Base-by-base conservation (phyloP, 1,140 invertebrate genomes). In the Idris sp. region DNA sequence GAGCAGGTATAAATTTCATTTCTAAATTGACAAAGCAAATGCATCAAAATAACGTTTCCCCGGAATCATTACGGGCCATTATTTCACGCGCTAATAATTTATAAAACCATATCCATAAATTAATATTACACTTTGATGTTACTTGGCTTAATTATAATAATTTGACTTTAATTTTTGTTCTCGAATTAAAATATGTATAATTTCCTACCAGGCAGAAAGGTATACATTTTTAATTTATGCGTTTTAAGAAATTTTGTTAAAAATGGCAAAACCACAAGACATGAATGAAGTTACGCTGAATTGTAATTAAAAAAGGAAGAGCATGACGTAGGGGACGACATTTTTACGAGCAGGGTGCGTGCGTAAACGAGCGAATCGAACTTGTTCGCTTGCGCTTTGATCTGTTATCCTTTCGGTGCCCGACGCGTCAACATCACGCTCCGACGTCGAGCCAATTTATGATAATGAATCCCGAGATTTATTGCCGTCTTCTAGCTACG, bases 381-480 rank as follows among this genome's bases (percentile, higher is more conserved):
- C 56, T 76, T 76, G 51, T 75, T 67, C 54, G 64, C 48, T 35
- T 5, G 36, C 51, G 41, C 76, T 78, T 78, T 76, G 76, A 80
- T 80, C 76, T 76, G 78, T 78, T 64, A 74, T 69, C 76, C 73
- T 67, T 71, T 61, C 56, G 53, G 41, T 62, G 40, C 67, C 26
- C 51, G 35, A 26, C 72, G 67, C 68, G 78, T 79, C 78, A 77
- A 76, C 73, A 76, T 80, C 74, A 77, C 56, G 65, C 36, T 46
- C 46, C 68, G 67, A 74, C 74, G 71, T 74, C 76, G 68, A 16
- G 67, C 79, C 76, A 80, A 80, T 80, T 80, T 79, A 80, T 80
- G 79, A 80, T 78, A 80, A 80, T 80, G 78, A 80, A 80, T 77
- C 76, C 41, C 33, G 61, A 80, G 79, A 80, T 80, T 80, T 80